These are phyloP conservation scores for Heliconius aoede DNA, from an alignment of 2,888 invertebrate species.

Conservation along the genomic window DNA sequence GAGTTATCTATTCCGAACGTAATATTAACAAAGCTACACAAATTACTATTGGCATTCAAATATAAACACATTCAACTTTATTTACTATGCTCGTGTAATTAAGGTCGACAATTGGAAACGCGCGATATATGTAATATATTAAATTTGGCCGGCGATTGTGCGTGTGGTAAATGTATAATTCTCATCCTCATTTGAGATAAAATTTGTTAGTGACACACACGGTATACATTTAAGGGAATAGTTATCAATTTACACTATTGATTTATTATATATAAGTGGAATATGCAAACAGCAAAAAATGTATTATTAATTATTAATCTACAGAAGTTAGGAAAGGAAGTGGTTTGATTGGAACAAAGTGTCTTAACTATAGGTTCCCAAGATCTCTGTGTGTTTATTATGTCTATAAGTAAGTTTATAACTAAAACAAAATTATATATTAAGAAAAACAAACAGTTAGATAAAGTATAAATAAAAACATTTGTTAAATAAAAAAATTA, in stretches of 20 bases:
- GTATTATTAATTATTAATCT: too few species aligned
- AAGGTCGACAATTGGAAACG: constrained; percentile 19
- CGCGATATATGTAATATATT: constrained; percentile 17
- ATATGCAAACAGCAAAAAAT: neutral
- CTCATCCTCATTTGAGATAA: constrained; percentile 30
- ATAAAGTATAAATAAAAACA: too few species aligned
- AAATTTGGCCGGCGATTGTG: constrained; percentile 27
- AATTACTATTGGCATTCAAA: constrained; percentile 21
- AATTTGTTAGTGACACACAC: constrained; percentile 52
- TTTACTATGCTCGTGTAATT: neutral
- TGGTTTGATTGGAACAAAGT: too few species aligned
- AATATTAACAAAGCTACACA: constrained; percentile 13
- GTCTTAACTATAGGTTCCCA: too few species aligned
- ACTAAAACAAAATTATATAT: too few species aligned
- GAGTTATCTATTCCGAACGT: constrained; percentile 20
- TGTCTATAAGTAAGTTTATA: too few species aligned
- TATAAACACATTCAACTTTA: constrained; percentile 5
- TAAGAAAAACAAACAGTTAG: too few species aligned
- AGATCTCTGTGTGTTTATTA: too few species aligned
- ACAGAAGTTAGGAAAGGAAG: too few species aligned
- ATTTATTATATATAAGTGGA: neutral
- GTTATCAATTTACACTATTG: neutral
- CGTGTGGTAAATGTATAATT: constrained; percentile 61
- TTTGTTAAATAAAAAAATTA: too few species aligned
- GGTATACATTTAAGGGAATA: constrained; percentile 14